Conservation (phyloP, 1,140 invertebrate species). For the Drosophila busckii region DNA sequence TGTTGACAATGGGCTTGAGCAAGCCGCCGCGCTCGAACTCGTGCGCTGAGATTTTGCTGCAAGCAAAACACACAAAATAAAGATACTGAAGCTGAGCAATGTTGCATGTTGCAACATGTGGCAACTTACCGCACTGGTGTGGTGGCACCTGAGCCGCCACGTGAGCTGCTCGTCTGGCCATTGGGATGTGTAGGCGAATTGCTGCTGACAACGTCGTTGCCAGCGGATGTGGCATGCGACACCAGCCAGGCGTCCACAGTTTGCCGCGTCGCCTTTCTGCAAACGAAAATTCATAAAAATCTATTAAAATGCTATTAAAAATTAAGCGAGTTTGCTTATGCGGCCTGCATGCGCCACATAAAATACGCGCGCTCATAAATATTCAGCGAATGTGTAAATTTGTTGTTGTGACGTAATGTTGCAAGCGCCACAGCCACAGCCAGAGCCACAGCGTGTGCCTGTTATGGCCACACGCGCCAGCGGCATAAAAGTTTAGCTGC, state of each 20-base stretch:
- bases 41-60: conserved; percentile 96
- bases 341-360: conserved; percentile 49
- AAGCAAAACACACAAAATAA: not conserved
- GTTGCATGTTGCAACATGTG: not conserved
- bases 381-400: conserved; percentile 51
- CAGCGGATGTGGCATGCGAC: conserved; percentile 88
- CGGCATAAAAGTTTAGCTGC: conserved; percentile 48
- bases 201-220: conserved; percentile 79
- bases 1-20: conserved; percentile 93
- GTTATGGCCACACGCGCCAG: conserved; percentile 48
- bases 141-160: conserved; percentile 87
- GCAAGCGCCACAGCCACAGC: not conserved
- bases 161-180: conserved; percentile 80
- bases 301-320: conserved; percentile 60
- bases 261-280: conserved; percentile 93
- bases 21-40: conserved; percentile 95
- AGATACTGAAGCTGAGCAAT: not conserved
- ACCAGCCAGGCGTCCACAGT: conserved; percentile 95
- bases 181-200: conserved; percentile 82
- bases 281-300: conserved; percentile 34
- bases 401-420: conserved; percentile 28
- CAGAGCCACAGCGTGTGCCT: conserved; percentile 28
- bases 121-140: conserved; percentile 87
- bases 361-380: conserved; percentile 70
- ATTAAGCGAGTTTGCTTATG: conserved; percentile 29